phyloP scores from a whole-genome alignment of 2,888 invertebrate genomes.

The Idaea aversata region DNA sequence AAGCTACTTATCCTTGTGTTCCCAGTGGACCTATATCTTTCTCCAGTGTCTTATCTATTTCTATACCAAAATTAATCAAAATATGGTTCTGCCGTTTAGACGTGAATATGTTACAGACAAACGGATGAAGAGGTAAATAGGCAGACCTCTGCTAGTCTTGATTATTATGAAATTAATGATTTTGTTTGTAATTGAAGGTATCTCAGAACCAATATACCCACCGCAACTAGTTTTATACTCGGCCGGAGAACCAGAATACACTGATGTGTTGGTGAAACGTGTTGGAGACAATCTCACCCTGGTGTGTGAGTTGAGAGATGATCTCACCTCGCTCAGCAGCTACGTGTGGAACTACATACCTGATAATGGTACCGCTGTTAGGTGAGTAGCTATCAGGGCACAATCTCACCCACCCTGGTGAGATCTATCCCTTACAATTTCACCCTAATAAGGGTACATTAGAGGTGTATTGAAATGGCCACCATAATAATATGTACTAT shows the following conservation, averaged over 20 bases:
- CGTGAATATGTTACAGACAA: no score
- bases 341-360: conserved; percentile 63
- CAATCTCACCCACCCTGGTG: neutral
- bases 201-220: conserved; percentile 27
- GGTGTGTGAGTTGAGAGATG: conserved; percentile 59
- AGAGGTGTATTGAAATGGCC: no score
- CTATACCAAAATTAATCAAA: no score
- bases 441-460: no score
- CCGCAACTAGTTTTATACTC: conserved; percentile 55
- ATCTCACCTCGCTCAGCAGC: conserved; percentile 37
- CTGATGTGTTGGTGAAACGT: conserved; percentile 62
- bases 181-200: neutral
- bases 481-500: neutral
- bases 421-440: no score
- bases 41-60: no score
- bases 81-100: no score
- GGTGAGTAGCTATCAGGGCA: conserved; percentile 33
- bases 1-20: no score
- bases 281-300: conserved; percentile 62
- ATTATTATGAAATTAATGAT: neutral
- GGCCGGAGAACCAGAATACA: conserved; percentile 61
- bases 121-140: no score
- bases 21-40: no score
- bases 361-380: conserved; percentile 41
- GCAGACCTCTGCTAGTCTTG: no score